A percentile compares a stretch with the other conserved stretches of the same genome.
These are phyloP conservation scores for Tangara arthus DNA, from an alignment of 2,797 vertebrate species.

Conservation along the genomic window DNA sequence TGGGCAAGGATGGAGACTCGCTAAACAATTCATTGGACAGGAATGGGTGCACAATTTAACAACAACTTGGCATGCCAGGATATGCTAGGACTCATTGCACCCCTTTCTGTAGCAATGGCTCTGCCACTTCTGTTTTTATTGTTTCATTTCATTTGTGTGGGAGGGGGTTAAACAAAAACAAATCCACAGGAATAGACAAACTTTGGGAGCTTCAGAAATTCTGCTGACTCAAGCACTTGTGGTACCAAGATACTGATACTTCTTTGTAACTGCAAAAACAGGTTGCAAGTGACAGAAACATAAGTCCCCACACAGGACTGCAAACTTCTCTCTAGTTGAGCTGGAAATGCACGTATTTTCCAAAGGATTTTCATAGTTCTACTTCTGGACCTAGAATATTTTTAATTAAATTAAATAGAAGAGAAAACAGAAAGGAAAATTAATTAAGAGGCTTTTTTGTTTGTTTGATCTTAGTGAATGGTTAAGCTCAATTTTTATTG, in stretches of 20 bases:
- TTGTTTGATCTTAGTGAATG: background rate
- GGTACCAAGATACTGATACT: background rate
- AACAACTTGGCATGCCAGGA: background rate
- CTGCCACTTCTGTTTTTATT: background rate
- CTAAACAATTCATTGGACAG: background rate
- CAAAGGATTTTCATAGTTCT: background rate
- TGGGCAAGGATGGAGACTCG: accelerated
- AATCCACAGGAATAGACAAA: background rate
- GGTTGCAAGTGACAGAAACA: background rate
- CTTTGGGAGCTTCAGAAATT: background rate
- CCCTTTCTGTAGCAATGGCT: background rate
- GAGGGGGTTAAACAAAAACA: background rate
- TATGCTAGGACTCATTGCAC: background rate
- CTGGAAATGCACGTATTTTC: background rate
- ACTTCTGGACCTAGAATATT: background rate
- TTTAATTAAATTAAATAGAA: slow-evolving; percentile 30
- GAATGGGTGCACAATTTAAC: background rate
- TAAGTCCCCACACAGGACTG: background rate
- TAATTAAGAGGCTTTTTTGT: slow-evolving; percentile 1
- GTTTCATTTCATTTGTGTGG: background rate
- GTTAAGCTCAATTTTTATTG: slow-evolving; percentile 37
- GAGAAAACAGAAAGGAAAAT: background rate
- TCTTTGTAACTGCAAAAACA: background rate
- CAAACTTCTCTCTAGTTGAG: background rate
- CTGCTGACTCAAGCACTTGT: background rate